Conservation (phyloP, 2,113 vertebrate species). For the Vulpes vulpes region DNA sequence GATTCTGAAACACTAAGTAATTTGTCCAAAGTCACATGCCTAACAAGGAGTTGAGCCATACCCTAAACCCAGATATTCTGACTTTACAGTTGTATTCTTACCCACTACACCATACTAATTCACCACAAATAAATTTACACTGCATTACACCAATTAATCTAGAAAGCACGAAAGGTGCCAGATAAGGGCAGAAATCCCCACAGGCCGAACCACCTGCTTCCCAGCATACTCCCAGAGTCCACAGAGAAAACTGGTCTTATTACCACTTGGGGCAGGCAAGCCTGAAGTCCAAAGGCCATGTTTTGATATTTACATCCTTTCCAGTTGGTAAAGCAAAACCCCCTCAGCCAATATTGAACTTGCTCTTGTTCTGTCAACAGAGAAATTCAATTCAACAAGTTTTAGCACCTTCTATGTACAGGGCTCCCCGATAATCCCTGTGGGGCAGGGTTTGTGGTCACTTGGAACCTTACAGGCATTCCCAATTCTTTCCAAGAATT, state of each 20-base stretch:
- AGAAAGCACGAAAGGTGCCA: not conserved
- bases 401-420: not conserved
- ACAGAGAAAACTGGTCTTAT: not conserved
- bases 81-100: not conserved
- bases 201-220: not conserved
- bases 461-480: not conserved
- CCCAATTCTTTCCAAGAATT: not conserved
- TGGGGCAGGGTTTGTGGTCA: not conserved
- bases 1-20: not conserved
- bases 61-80: not conserved
- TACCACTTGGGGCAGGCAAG: not conserved
- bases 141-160: not conserved
- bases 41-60: not conserved
- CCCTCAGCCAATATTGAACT: not conserved
- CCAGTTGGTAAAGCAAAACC: not conserved
- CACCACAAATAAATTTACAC: not conserved
- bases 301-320: not conserved
- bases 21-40: not conserved
- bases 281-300: not conserved
- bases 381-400: not conserved
- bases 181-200: not conserved
- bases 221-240: not conserved
- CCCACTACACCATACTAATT: too few species aligned
- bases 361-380: conserved; percentile 1
- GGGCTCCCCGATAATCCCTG: not conserved